These are phyloP conservation scores for Tarsius wallacei DNA, from an alignment of 2,797 vertebrate species.

Conservation along the genomic window DNA sequence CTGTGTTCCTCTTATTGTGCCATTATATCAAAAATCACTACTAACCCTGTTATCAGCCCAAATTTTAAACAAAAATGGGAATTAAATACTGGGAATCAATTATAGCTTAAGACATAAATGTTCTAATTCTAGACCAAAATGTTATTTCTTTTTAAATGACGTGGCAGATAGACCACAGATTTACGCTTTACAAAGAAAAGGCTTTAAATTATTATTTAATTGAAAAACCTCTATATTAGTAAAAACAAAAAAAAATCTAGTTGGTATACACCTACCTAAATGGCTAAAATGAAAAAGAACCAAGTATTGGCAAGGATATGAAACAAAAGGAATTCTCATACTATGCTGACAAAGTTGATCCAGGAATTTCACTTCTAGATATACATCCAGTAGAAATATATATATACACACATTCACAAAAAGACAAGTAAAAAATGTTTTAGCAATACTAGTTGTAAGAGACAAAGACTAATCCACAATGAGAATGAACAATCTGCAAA, in stretches of 20 bases:
- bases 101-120: constrained; percentile 30
- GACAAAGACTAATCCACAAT: not conserved
- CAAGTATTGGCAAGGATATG: not conserved
- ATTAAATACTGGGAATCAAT: not conserved
- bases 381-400: not conserved
- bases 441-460: not conserved
- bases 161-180: not conserved
- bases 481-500: not conserved
- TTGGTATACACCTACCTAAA: not conserved
- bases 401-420: not conserved
- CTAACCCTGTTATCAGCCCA: not conserved
- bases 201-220: not conserved
- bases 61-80: constrained; percentile 39
- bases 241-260: not conserved
- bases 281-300: not conserved
- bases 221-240: not conserved
- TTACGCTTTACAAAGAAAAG: not conserved
- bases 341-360: not conserved
- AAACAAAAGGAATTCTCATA: not conserved
- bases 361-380: not conserved
- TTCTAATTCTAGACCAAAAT: constrained; percentile 35
- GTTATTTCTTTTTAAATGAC: constrained; percentile 8
- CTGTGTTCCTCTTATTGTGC: not conserved
- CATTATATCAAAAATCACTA: not conserved
- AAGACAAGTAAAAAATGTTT: not conserved